Evolutionary conservation across 2,888 invertebrate species (phyloP), one percentile per base, ranked within the genome.

Genomic region (Agrochola litura): DNA sequence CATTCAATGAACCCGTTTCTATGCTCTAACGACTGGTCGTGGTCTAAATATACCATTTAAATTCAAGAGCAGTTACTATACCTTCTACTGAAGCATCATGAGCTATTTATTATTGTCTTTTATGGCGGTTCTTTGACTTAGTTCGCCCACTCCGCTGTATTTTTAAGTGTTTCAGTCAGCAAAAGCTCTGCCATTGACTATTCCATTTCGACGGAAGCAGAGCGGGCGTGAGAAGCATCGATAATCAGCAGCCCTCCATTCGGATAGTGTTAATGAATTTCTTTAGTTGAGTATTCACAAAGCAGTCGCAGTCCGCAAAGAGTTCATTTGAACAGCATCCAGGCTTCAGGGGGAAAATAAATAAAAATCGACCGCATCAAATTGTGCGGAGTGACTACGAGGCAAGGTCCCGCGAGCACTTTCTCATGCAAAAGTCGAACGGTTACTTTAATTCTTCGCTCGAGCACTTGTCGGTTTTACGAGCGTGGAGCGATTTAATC

Each of bases 401-500:
- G 93, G 92, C 92, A 91, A 92, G 93, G 92, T 93, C 93, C 93
- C 93, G 93, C 93, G 92, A 93, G 93, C 95, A 95, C 94, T 96
- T 96, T 96, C 96, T 95, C 96, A 96, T 96, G 96, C 96, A 96
- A 96, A 96, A 96, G 96, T 96, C 96, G 95, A 96, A 96, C 93
- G 91, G 95, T 96, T 96, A 96, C 96, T 96, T 96, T 96, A 96
- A 96, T 96, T 96, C 96, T 96, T 96, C 94, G 95, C 95, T 93
- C 88, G 90, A 95, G 95, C 96, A 96, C 96, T 96, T 96, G 96
- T 96, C 96, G 96, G 96, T 96, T 96, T 96, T 96, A 96, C 96
- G 96, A 96, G 96, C 96, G 95, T 95, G 91, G 95, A 96, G 96
- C 96, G 96, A 96, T 97, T 97, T 97, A 97, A 97, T 97, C 97